A percentile compares a stretch with the other conserved stretches of the same genome.
Evolutionary conservation across 2,888 invertebrate genomes (phyloP).

Genomic region (Cataglyphis cursor): DNA sequence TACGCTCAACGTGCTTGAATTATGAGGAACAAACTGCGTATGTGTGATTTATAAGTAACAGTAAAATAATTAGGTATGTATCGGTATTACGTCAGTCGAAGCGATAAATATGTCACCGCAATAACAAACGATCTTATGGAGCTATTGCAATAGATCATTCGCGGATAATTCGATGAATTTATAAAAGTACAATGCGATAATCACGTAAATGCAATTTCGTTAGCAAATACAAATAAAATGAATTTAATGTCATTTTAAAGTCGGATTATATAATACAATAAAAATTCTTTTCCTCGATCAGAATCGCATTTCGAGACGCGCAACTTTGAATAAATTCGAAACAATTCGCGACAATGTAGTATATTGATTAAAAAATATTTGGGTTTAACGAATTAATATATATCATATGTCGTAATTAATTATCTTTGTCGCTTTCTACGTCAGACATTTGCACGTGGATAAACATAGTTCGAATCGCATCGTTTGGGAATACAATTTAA

Average conservation of each 20-base stretch:
- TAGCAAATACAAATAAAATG: neutral
- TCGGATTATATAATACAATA: neutral
- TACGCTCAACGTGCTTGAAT: conserved; percentile 14
- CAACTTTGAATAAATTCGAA: neutral
- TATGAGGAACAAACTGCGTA: neutral
- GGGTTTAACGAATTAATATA: neutral
- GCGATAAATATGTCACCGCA: conserved; percentile 22
- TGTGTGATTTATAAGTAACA: conserved; percentile 19
- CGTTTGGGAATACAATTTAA: neutral
- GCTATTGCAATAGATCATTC: neutral
- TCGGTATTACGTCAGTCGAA: neutral
- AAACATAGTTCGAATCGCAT: neutral
- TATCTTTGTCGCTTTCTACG: neutral
- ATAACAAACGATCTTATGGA: neutral
- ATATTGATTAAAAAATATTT: conserved; percentile 7
- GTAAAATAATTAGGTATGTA: conserved; percentile 32
- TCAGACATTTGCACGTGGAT: neutral
- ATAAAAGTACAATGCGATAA: neutral
- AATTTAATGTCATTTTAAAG: neutral
- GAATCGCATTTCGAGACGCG: neutral
- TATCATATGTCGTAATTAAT: conserved; percentile 13
- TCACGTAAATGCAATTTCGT: neutral
- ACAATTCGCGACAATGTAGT: neutral
- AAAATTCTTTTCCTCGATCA: neutral
- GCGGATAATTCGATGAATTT: neutral